Conservation (phyloP, 2,797 vertebrate species). For the Holocentrus rufus region DNA sequence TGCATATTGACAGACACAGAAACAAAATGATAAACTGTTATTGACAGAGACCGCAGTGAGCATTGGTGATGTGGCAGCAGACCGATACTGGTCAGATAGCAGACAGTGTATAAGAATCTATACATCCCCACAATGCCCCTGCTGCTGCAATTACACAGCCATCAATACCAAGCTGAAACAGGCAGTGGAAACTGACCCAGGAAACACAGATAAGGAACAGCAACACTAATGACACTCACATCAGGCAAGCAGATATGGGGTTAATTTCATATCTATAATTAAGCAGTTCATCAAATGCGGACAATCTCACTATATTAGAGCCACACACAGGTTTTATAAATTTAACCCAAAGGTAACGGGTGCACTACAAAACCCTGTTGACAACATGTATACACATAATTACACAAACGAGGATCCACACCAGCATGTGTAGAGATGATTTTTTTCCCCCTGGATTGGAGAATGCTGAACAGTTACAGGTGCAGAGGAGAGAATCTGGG, state of each 20-base stretch:
- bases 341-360: not conserved
- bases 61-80: slow-evolving; percentile 11
- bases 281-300: slow-evolving; percentile 27
- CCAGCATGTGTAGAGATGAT: no score
- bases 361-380: not conserved
- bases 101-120: not conserved
- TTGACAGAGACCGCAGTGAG: slow-evolving; percentile 21
- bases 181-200: slow-evolving; percentile 25
- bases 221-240: not conserved
- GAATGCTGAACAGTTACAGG: not conserved
- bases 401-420: not conserved
- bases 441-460: not conserved
- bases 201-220: slow-evolving; percentile 12
- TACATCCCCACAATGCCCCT: slow-evolving; percentile 19
- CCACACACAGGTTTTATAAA: not conserved
- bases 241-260: slow-evolving; percentile 9
- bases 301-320: not conserved
- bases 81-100: slow-evolving; percentile 43
- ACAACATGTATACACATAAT: not conserved
- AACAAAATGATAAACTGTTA: slow-evolving; percentile 36
- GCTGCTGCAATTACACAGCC: slow-evolving; percentile 29
- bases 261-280: slow-evolving; percentile 17
- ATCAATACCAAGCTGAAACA: slow-evolving; percentile 37
- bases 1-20: slow-evolving; percentile 19
- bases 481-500: not conserved